phyloP scores from a whole-genome alignment of 2,113 vertebrate genomes.

The Bostrychus sinensis region DNA sequence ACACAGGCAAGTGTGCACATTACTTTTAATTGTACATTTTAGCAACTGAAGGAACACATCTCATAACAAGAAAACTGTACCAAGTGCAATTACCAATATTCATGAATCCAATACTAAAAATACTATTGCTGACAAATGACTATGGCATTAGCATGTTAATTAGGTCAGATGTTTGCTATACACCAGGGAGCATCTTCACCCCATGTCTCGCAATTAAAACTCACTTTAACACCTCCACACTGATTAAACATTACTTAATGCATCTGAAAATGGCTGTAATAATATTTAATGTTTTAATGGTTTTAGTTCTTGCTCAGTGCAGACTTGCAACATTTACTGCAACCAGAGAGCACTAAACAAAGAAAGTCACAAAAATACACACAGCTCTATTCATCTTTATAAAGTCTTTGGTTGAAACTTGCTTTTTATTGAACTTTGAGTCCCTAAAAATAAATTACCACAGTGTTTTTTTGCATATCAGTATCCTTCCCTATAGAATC shows the following conservation, averaged over 20 bases:
- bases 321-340: not conserved
- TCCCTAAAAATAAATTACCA: no score
- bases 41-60: not conserved
- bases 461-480: no score
- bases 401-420: no score
- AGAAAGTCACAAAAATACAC: not conserved
- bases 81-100: not conserved
- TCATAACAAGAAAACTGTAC: not conserved
- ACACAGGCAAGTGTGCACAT: no score
- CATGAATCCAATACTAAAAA: no score
- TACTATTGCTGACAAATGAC: not conserved
- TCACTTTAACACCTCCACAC: not conserved
- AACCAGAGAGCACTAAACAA: not conserved
- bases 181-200: not conserved
- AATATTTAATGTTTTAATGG: not conserved
- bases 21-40: no score
- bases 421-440: no score
- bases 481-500: no score
- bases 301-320: not conserved
- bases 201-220: slow-evolving; percentile 1
- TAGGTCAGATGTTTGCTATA: not conserved
- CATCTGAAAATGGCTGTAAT: not conserved
- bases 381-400: not conserved
- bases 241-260: not conserved
- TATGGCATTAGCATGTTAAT: not conserved